phyloP scores from a whole-genome alignment of 2,888 invertebrate genomes.

The Oxystoma pomonae region DNA sequence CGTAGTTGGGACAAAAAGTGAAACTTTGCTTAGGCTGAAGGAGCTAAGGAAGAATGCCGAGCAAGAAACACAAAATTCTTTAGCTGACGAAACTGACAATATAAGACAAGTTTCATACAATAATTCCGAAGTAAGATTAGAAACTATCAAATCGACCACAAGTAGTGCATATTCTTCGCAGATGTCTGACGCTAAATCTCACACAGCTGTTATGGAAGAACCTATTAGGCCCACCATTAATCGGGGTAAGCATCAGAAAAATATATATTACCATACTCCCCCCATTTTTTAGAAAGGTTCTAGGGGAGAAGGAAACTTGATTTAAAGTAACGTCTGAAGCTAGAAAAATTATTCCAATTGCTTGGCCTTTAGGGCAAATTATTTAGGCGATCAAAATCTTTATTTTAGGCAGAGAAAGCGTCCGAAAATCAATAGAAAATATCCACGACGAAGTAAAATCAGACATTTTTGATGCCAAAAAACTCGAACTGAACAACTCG shows the following conservation, averaged over 20 bases:
- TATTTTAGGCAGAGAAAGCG: slow-evolving; percentile 27
- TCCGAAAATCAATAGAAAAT: slow-evolving; percentile 41
- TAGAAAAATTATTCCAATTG: no score
- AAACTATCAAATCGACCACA: slow-evolving; percentile 32
- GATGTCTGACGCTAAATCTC: slow-evolving; percentile 26
- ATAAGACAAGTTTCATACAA: slow-evolving; percentile 38
- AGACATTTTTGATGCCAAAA: slow-evolving; percentile 34
- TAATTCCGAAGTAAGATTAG: slow-evolving; percentile 41
- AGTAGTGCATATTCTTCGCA: slow-evolving; percentile 30
- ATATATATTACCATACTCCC: no score
- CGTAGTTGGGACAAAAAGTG: slow-evolving; percentile 53
- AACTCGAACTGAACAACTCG: slow-evolving; percentile 30
- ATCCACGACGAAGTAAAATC: slow-evolving; percentile 39
- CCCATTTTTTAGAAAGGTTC: no score
- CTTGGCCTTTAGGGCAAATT: no score
- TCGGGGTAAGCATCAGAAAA: no score
- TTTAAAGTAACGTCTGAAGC: no score
- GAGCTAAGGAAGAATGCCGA: slow-evolving; percentile 64
- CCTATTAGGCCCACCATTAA: slow-evolving; percentile 38
- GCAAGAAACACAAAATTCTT: slow-evolving; percentile 36
- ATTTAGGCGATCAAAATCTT: no score
- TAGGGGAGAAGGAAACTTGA: no score
- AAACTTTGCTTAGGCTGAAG: slow-evolving; percentile 56
- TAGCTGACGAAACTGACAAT: slow-evolving; percentile 36
- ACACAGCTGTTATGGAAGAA: slow-evolving; percentile 32